Evolutionary conservation across 1,140 invertebrate genomes (phyloP).

Genomic region (Megalonaias nervosa): DNA sequence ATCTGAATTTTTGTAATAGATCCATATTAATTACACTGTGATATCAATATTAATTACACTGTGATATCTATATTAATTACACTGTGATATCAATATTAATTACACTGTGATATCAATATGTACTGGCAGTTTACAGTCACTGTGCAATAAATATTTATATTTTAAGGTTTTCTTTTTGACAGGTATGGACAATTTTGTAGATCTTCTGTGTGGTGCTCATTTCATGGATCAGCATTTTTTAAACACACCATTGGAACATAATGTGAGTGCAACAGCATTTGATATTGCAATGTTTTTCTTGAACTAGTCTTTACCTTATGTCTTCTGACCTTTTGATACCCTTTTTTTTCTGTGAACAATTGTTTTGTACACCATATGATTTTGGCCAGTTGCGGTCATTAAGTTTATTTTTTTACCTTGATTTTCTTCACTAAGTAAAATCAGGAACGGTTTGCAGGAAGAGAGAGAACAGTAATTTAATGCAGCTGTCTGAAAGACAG

Average conservation of each 20-base stretch:
- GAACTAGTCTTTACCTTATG: no score
- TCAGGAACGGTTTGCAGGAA: no score
- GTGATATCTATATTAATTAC: background rate
- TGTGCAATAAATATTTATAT: background rate
- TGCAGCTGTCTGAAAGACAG: no score
- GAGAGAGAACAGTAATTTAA: no score
- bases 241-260: constrained; percentile 90
- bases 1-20: background rate
- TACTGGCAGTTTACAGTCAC: background rate
- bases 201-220: constrained; percentile 91
- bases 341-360: no score
- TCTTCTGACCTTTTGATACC: no score
- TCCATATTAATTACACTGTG: background rate
- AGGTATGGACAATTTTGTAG: constrained; percentile 94
- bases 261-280: constrained; percentile 79
- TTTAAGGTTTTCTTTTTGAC: background rate
- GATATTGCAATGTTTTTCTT: no score
- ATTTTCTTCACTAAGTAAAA: no score
- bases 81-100: background rate
- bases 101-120: background rate
- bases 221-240: constrained; percentile 97
- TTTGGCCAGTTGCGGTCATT: no score
- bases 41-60: background rate
- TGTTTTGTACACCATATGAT: no score
- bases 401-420: no score